Evolutionary conservation across 2,113 vertebrate species (phyloP), one percentile per base, ranked within the genome.

Genomic region (Bufo bufo): DNA sequence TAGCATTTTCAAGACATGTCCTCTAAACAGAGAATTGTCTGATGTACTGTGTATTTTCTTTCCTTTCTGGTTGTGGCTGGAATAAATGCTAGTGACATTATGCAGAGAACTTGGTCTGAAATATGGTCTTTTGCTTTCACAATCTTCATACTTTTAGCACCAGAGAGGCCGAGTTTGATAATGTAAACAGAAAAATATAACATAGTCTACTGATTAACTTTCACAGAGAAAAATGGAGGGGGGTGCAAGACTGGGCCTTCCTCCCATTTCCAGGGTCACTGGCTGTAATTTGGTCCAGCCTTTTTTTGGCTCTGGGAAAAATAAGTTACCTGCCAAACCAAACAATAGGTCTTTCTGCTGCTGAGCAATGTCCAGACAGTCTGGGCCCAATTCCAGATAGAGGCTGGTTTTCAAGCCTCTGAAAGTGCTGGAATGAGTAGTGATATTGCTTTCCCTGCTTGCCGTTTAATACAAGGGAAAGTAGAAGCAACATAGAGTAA

Each of bases 271-370:
- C 91, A 91, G 92, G 94, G 95, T 95, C 94, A 92, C 5, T 87
- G 92, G 92, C 93, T 92, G 90, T 88, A 91, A 91, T 89, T 86
- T 85, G 91, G 91, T 86, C 87, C 91, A 93, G 94, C 93, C 92
- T 93, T 94, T 93, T 33, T 94, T 92, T 95, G 94, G 94, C 94
- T 94, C 91, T 90, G 91, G 91, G 92, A 94, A 93, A 95, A 96
- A 94, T 93, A 94, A 91, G 92, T 91, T 9, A 93, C 92, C 90
- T 91, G 94, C 95, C 95, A 94, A 96, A 94, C 91, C 91, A 94
- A 95, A 95, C 90, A 94, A 94, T 94, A 90, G 94, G 92, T 90
- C 91, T 92, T 94, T 95, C 94, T 95, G 92, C 92, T 93, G 91
- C 92, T 95, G 91, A 95, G 94, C 94, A 91, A 84, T 89, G 92